These are phyloP conservation scores for Upupa epops DNA, from an alignment of 2,113 vertebrate genomes.

Conservation along the genomic window DNA sequence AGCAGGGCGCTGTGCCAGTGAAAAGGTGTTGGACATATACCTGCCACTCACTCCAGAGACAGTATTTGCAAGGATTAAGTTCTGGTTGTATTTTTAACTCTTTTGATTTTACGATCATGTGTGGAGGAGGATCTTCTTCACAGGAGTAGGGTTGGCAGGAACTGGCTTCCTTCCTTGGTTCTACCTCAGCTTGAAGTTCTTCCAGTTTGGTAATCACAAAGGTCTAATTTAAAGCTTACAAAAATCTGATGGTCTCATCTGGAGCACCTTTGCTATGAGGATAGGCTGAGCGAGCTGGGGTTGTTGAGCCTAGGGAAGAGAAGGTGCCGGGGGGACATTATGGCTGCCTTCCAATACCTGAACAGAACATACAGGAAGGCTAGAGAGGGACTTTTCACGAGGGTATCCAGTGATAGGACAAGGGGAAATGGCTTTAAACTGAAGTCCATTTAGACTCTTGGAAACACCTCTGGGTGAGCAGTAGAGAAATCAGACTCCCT, in stretches of 20 bases:
- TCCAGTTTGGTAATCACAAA: neutral
- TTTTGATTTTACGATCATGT: neutral
- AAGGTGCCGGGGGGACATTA: too few relatives aligned
- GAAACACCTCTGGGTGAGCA: neutral
- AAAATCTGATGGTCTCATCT: neutral
- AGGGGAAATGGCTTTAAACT: too few relatives aligned
- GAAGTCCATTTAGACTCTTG: neutral
- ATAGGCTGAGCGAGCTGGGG: too few relatives aligned
- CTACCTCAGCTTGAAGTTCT: neutral
- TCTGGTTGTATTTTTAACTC: neutral
- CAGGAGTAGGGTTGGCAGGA: neutral
- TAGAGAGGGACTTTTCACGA: too few relatives aligned
- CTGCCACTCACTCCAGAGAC: neutral
- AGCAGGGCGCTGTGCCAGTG: neutral
- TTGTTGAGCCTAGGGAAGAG: too few relatives aligned
- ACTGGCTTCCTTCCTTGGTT: neutral
- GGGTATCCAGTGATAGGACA: too few relatives aligned
- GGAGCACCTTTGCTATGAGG: too few relatives aligned
- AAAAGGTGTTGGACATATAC: neutral
- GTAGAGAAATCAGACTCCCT: neutral
- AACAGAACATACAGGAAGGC: too few relatives aligned
- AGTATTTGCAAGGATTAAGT: neutral
- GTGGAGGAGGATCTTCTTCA: neutral
- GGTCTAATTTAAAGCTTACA: neutral
- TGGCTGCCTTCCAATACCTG: too few relatives aligned